These are phyloP conservation scores for Plemyria rubiginata DNA, from an alignment of 2,888 invertebrate species.

Conservation along the genomic window DNA sequence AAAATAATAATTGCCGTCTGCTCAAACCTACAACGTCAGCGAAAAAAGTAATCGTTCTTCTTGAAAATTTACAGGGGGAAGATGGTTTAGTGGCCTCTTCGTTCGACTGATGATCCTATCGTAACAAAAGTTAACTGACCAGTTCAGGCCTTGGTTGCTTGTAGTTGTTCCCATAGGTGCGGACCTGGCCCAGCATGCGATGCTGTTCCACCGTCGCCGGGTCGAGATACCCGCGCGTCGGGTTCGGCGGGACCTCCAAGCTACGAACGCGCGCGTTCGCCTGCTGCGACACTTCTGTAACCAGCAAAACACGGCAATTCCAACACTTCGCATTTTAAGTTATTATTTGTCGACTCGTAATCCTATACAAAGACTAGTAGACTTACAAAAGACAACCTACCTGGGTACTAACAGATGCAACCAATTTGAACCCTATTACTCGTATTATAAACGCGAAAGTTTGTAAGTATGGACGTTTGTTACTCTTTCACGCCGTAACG, in stretches of 20 bases:
- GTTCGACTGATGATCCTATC: too few species aligned
- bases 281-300: slow-evolving; percentile 68
- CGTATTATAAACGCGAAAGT: too few species aligned
- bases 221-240: slow-evolving; percentile 66
- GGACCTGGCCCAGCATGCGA: slow-evolving; percentile 67
- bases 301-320: slow-evolving; percentile 52
- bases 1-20: too few species aligned
- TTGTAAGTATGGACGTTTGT: too few species aligned
- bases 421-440: too few species aligned
- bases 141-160: slow-evolving; percentile 43
- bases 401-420: too few species aligned
- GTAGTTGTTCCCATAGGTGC: slow-evolving; percentile 54
- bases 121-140: slow-evolving; percentile 9
- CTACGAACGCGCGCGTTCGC: slow-evolving; percentile 56
- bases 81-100: too few species aligned
- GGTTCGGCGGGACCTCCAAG: slow-evolving; percentile 56
- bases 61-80: too few species aligned
- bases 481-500: too few species aligned
- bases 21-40: too few species aligned
- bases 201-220: slow-evolving; percentile 69
- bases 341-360: background rate
- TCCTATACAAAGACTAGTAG: background rate
- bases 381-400: too few species aligned
- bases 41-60: background rate
- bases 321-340: slow-evolving; percentile 22